Evolutionary conservation across 2,888 invertebrate genomes (phyloP).

Genomic region (Dicranocentrus wangi): DNA sequence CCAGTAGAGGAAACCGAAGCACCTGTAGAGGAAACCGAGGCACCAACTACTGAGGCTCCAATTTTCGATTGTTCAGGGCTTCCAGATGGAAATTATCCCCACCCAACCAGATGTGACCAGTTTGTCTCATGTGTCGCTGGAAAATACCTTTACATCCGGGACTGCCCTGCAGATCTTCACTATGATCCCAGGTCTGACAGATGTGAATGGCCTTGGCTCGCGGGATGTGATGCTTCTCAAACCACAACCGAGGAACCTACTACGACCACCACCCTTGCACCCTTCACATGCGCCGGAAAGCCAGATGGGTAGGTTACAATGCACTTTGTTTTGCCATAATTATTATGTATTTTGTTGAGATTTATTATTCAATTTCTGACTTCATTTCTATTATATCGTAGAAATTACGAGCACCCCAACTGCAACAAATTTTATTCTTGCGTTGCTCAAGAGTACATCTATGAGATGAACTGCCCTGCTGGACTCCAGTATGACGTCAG

Average conservation of each 20-base stretch:
- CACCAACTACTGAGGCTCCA: not conserved
- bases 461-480: constrained; percentile 26
- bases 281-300: not conserved
- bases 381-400: too few relatives aligned
- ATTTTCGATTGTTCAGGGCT: not conserved
- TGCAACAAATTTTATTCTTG: constrained; percentile 15
- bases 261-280: not conserved
- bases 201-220: constrained; percentile 4
- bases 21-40: too few relatives aligned
- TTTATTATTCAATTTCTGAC: too few relatives aligned
- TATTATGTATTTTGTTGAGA: too few relatives aligned
- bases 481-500: not conserved
- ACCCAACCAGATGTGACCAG: not conserved
- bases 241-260: constrained; percentile 14
- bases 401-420: constrained; percentile 13
- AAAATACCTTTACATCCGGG: constrained; percentile 10
- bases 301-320: too few relatives aligned
- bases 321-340: too few relatives aligned
- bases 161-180: constrained; percentile 6
- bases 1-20: too few relatives aligned
- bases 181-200: constrained; percentile 4
- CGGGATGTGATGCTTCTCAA: constrained; percentile 8
- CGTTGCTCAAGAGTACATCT: not conserved
- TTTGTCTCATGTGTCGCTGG: constrained; percentile 25
- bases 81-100: constrained; percentile 8